A percentile compares a stretch with the other conserved stretches of the same genome.
phyloP scores from a whole-genome alignment of 2,888 invertebrate species.

The Ganaspis brasiliensis region DNA sequence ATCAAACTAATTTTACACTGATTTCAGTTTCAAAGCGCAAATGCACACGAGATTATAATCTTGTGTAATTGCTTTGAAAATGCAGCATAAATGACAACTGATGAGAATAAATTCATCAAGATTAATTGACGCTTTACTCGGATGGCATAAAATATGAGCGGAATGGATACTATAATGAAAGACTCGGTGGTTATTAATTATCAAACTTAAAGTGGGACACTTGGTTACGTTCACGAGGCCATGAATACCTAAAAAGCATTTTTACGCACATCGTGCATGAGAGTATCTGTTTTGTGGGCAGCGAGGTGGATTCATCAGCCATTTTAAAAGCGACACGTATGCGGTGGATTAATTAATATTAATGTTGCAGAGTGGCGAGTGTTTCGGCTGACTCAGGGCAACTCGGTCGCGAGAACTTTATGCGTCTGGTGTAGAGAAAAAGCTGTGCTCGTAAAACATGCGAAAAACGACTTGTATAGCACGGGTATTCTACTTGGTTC shows the following conservation, averaged over 20 bases:
- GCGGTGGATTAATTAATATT: slow-evolving; percentile 72
- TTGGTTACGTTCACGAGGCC: slow-evolving; percentile 53
- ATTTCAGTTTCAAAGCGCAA: background rate
- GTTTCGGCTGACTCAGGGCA: slow-evolving; percentile 68
- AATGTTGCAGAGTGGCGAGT: slow-evolving; percentile 65
- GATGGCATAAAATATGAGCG: background rate
- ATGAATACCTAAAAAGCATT: slow-evolving; percentile 49
- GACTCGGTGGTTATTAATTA: slow-evolving; percentile 50
- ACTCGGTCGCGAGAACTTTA: slow-evolving; percentile 47
- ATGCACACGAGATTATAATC: background rate
- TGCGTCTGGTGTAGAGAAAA: slow-evolving; percentile 56
- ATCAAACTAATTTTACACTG: slow-evolving; percentile 10
- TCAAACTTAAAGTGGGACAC: slow-evolving; percentile 56
- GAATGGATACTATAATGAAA: background rate
- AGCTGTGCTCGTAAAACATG: slow-evolving; percentile 68
- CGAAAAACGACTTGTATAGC: slow-evolving; percentile 65
- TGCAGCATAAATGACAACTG: background rate
- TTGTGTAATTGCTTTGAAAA: slow-evolving; percentile 5
- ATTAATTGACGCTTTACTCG: background rate
- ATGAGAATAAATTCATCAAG: slow-evolving; percentile 12
- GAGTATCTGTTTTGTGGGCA: slow-evolving; percentile 15
- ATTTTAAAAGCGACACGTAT: slow-evolving; percentile 58
- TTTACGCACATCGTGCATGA: slow-evolving; percentile 22
- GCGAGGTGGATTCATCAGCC: slow-evolving; percentile 21
- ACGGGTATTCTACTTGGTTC: slow-evolving; percentile 38